Conservation (phyloP, 1,140 invertebrate genomes). For the Diachasmimorpha longicaudata region DNA sequence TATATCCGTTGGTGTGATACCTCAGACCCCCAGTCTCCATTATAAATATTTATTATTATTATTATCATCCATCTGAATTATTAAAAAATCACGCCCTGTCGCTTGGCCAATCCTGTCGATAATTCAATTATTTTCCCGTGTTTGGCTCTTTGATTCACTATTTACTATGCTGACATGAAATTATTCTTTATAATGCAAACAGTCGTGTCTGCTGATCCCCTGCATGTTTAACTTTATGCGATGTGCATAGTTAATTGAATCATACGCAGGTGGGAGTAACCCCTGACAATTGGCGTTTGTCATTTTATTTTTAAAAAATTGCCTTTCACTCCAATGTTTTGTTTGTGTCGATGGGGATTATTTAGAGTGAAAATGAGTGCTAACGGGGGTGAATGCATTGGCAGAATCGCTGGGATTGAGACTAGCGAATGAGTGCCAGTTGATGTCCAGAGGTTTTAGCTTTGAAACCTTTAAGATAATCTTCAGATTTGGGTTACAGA, state of each 20-base stretch:
- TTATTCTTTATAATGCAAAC: background rate
- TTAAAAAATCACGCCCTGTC: background rate
- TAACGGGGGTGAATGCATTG: background rate
- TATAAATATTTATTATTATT: background rate
- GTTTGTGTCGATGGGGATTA: background rate
- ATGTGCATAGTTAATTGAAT: background rate
- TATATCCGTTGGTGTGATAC: background rate
- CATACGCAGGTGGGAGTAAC: background rate
- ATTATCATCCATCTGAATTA: background rate
- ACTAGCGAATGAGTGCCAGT: background rate
- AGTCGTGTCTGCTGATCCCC: background rate
- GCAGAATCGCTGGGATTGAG: background rate
- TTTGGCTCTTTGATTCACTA: background rate
- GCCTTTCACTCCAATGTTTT: background rate
- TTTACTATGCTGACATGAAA: background rate
- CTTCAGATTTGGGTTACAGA: background rate
- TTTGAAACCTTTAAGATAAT: background rate
- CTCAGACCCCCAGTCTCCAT: too few species aligned
- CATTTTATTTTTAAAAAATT: background rate
- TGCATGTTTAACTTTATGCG: background rate
- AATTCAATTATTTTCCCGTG: background rate
- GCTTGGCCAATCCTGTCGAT: background rate
- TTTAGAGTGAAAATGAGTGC: background rate
- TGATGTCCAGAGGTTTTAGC: background rate
- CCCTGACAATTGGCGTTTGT: background rate